Base-by-base conservation (phyloP, 2,888 invertebrate genomes). In the Sinodicranocentrus sp. region DNA sequence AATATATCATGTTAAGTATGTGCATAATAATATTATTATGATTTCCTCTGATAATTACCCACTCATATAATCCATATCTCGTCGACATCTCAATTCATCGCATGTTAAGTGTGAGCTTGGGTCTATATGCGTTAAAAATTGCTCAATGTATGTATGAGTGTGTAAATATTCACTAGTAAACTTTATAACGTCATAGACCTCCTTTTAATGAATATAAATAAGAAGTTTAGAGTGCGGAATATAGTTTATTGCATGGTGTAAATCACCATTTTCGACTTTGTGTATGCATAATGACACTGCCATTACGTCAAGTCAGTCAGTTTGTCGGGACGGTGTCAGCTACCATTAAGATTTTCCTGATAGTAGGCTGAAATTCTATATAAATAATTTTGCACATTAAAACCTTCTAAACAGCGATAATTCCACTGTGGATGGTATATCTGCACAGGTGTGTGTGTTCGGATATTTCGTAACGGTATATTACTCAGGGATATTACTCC, bases 11-110 rank as follows among this genome's bases (percentile, higher is more conserved):
- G 17, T 63, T 33, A 63, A 63, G 63, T 63, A 63, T 63, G 63
- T 63, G 59, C 28, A 52, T 75, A 72, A 73, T 73, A 48, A 44
- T 19, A 73, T 73, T 73, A 65, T 63, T 75, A 76, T 57, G 65
- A 67, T 76, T 76, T 76, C 76, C 76, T 67, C 26, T 57, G 57
- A 67, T 67, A 76, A 67, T 67, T 76, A 76, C 76, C 28, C 25
- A 21, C 19, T 19, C 48, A 59, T 26, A 44, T 39, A 57, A 33
- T 33, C 5, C 19, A 25, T 23, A 71, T 57, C 57, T 23, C 52
- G 17, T 71, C 57, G 23, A 73, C 72, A 61, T 73, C 72, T 73
- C 44, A 73, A 73, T 73, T 61, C 61, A 28, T 52, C 54, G 71
- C 71, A 33, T 71, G 71, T 54, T 71, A 19, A 33, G 10, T 33